A percentile compares a stretch with the other conserved stretches of the same genome.
Evolutionary conservation across 2,888 invertebrate species (phyloP).

Genomic region (Argyresthia albistria): DNA sequence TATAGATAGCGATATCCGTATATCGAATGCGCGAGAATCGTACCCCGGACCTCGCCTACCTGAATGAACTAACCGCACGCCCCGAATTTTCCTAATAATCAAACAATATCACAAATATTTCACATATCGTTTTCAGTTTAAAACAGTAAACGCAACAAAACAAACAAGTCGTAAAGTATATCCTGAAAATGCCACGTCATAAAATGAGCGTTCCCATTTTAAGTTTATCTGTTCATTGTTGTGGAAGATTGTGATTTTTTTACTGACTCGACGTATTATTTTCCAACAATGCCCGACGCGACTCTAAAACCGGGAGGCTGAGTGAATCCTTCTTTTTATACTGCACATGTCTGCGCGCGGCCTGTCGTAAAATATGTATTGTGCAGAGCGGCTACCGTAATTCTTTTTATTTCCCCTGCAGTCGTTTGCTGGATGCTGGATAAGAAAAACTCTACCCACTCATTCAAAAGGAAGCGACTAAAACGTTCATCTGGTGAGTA

Average conservation of each 20-base stretch:
- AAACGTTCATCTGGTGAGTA: slow-evolving; percentile 52
- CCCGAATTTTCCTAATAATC: no score
- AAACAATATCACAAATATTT: no score
- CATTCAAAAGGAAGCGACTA: slow-evolving; percentile 50
- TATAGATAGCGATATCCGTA: no score
- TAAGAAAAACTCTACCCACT: neutral
- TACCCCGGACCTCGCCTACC: neutral
- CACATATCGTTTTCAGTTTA: no score
- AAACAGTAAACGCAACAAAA: no score
- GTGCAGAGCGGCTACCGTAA: neutral
- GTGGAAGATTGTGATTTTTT: slow-evolving; percentile 49
- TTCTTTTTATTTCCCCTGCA: neutral
- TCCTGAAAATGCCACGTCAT: neutral
- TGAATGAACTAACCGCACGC: no score
- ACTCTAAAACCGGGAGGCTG: slow-evolving; percentile 28
- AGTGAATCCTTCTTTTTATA: slow-evolving; percentile 42
- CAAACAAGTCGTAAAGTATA: no score
- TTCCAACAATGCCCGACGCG: slow-evolving; percentile 44
- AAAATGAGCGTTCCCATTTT: slow-evolving; percentile 24
- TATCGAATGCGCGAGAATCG: no score
- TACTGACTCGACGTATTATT: slow-evolving; percentile 49
- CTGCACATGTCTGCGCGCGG: neutral
- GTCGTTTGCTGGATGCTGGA: neutral
- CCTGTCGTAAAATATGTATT: neutral
- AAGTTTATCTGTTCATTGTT: slow-evolving; percentile 40